Evolutionary conservation across 92 coral and sea anemone species (phyloP), one percentile per base, ranked within the genome.

Genomic region (Umimayanthus chanpuru): DNA sequence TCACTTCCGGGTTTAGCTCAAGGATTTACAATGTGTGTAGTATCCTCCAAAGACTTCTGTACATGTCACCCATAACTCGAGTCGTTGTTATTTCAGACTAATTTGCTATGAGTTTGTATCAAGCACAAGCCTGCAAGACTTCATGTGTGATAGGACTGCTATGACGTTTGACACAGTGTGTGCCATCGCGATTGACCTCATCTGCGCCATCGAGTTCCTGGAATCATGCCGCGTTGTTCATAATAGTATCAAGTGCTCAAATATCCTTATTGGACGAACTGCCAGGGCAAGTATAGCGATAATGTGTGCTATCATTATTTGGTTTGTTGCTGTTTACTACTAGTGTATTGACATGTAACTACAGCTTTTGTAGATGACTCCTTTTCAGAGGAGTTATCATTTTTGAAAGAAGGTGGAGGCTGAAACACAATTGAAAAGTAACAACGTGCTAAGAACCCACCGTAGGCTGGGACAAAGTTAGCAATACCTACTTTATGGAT

Each of bases 31-130:
- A 15, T 2, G 2, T 53, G 18, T 53, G 58, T 53, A 53, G 2
- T 20, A 15, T 11, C 58, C 12, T 14, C 73, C 15, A 28, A 3
- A 5, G 5, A 71, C 8, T 71, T 29, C 76, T 71, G 14, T 0
- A 18, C 18, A 71, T 28, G 5, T 12, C 40, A 71, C 7, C 3
- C 9, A 25, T 47, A 15, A 53, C 58, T 11, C 58, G 58, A 12
- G 58, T 18, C 12, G 20, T 53, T 53, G 58, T 53, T 53, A 11
- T 79, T 70, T 66, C 74, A 90, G 92, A 20, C 89, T 90, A 18
- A 74, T 90, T 26, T 80, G 92, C 66, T 90, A 77, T 74, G 92
- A 90, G 10, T 90, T 90, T 38, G 86, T 90, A 26, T 90, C 92
- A 8, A 90, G 89, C 44, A 90, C 92, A 9, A 85, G 90, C 85